Evolutionary conservation across 2,888 invertebrate species (phyloP), one percentile per base, ranked within the genome.

Genomic region (Aporophyla lueneburgensis): DNA sequence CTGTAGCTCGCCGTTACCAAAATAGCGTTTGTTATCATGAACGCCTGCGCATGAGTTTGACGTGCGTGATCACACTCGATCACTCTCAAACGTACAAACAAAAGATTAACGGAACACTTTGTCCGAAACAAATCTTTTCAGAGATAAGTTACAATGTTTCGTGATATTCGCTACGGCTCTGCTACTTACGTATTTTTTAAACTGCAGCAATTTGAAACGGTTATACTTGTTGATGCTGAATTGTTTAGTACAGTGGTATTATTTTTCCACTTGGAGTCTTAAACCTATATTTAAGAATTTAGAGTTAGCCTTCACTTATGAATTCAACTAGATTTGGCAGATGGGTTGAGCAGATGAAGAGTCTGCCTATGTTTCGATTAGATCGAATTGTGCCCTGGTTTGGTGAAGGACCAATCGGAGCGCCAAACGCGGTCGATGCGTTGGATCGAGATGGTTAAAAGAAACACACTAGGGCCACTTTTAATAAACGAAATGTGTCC

Each of bases 51-150:
- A 68, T 85, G 78, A 76, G 71, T 69, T 66, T 71, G 76, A 80
- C 73, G 71, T 83, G 87, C 85, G 81, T 86, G 87, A 83, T 86
- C 65, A 70, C 19, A 76, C 71, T 85, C 85, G 56, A 80, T 83
- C 83, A 83, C 61, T 77, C 63, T 71, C 54, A 24, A 63, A 21
- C 51, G 59, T 70, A 66, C 76, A 86, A 86, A 85, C 80, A 85
- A 86, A 79, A 81, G 81, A 83, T 76, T 78, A 76, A 43, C 58
- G 59, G 49, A 58, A 56, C 49, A 68, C n/a, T 70, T 43, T 71
- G 71, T 76, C 66, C 74, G 74, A 74, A 75, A 74, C 59, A 76
- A 76, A 80, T 81, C 78, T 78, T 76, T 58, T 51, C 24, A 10
- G 59, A 70, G 66, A 70, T 75, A 80, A 54, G 12, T 54, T 54